phyloP scores from a whole-genome alignment of 2,888 invertebrate species.

The Drosophila falleni region DNA sequence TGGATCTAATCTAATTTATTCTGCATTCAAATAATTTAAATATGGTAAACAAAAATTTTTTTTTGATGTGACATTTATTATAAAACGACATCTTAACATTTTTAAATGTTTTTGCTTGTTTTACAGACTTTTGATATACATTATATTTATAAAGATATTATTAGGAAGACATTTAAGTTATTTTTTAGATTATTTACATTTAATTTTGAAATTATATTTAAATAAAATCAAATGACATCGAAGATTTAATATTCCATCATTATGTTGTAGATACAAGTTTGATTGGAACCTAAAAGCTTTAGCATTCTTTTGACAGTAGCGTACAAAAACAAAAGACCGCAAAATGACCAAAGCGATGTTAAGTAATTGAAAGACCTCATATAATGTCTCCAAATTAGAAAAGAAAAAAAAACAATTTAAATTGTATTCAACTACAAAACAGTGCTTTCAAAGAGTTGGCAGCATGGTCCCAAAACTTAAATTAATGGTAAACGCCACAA shows the following conservation, averaged over 20 bases:
- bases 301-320: not conserved
- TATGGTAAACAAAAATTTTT: too few relatives aligned
- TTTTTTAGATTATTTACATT: too few relatives aligned
- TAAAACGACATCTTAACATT: too few relatives aligned
- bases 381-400: slow-evolving; percentile 28
- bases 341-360: slow-evolving; percentile 14
- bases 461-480: slow-evolving; percentile 29
- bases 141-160: not conserved
- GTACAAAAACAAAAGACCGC: slow-evolving; percentile 10
- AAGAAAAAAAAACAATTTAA: slow-evolving; percentile 7
- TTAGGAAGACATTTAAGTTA: too few relatives aligned
- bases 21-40: too few relatives aligned
- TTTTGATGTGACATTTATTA: too few relatives aligned
- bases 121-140: not conserved
- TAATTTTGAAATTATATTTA: too few relatives aligned
- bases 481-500: slow-evolving; percentile 28
- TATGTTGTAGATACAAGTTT: too few relatives aligned
- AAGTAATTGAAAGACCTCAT: slow-evolving; percentile 46
- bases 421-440: slow-evolving; percentile 2
- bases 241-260: too few relatives aligned
- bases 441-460: not conserved
- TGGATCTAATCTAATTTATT: too few relatives aligned
- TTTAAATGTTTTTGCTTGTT: too few relatives aligned
- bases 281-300: not conserved
- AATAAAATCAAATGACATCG: too few relatives aligned